phyloP scores from a whole-genome alignment of 2,888 invertebrate genomes.

The Ditylenchus weischeri region DNA sequence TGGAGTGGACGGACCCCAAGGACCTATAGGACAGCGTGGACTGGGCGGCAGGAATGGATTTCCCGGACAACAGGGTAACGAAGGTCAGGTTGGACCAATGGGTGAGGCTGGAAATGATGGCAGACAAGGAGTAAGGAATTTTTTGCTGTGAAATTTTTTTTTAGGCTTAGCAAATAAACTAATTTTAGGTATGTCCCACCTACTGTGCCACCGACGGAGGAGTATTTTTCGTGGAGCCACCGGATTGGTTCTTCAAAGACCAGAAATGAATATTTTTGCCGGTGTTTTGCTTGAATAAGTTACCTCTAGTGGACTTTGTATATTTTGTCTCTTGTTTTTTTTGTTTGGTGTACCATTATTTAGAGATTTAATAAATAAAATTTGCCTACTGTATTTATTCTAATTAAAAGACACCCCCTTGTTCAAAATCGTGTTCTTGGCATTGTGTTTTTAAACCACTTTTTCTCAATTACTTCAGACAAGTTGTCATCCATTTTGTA shows the following conservation, averaged over 20 bases:
- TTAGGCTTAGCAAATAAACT: neutral
- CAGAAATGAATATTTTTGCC: slow-evolving; percentile 1
- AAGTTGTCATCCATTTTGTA: too few relatives aligned
- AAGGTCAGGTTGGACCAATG: slow-evolving; percentile 20
- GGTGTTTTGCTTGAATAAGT: neutral
- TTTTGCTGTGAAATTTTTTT: slow-evolving; percentile 1
- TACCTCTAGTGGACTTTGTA: slow-evolving; percentile 6
- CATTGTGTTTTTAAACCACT: too few relatives aligned
- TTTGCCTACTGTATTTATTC: too few relatives aligned
- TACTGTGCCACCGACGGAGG: slow-evolving; percentile 57
- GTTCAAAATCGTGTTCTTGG: too few relatives aligned
- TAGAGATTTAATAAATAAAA: too few relatives aligned
- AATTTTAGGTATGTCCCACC: slow-evolving; percentile 50
- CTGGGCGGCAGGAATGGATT: slow-evolving; percentile 24
- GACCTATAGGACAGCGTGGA: slow-evolving; percentile 45
- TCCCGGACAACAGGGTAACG: slow-evolving; percentile 5
- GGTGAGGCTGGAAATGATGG: slow-evolving; percentile 30
- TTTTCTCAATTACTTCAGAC: too few relatives aligned
- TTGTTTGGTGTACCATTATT: too few relatives aligned
- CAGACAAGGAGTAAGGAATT: slow-evolving; percentile 23
- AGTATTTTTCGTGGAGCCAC: slow-evolving; percentile 57
- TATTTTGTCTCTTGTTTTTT: neutral
- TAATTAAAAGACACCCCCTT: too few relatives aligned
- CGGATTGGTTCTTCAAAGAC: slow-evolving; percentile 50
- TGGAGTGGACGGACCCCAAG: slow-evolving; percentile 48